phyloP scores from a whole-genome alignment of 2,113 vertebrate species.

The Dicaeum eximium region DNA sequence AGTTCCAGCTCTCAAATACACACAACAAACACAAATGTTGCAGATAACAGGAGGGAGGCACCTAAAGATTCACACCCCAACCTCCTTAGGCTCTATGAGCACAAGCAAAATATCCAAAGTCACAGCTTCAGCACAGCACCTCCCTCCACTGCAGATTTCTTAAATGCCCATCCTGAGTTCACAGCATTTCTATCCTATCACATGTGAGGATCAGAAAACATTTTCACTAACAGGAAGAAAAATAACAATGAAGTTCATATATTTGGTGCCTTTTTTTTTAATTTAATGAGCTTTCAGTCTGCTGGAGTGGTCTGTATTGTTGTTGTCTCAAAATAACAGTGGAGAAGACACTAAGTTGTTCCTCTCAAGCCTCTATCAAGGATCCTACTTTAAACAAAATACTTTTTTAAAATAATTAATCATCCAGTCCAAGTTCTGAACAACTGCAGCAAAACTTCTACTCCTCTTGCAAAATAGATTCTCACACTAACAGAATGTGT shows the following conservation, averaged over 20 bases:
- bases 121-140: background rate
- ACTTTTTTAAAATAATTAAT: background rate
- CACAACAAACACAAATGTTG: background rate
- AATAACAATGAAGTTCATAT: background rate
- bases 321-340: background rate
- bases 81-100: background rate
- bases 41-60: background rate
- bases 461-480: background rate
- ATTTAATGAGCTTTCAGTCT: background rate
- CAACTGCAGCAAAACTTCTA: background rate
- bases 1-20: background rate
- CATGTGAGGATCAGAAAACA: background rate
- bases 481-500: background rate
- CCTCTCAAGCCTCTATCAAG: background rate
- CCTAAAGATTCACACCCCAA: background rate
- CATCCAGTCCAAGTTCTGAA: background rate
- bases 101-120: background rate
- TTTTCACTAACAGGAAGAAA: background rate
- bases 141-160: background rate
- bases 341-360: background rate
- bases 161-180: background rate
- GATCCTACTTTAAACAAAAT: background rate
- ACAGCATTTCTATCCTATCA: background rate
- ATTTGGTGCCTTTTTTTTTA: background rate
- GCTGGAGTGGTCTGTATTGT: background rate